These are phyloP conservation scores for Ochropleura plecta DNA, from an alignment of 2,888 invertebrate genomes.

Conservation along the genomic window DNA sequence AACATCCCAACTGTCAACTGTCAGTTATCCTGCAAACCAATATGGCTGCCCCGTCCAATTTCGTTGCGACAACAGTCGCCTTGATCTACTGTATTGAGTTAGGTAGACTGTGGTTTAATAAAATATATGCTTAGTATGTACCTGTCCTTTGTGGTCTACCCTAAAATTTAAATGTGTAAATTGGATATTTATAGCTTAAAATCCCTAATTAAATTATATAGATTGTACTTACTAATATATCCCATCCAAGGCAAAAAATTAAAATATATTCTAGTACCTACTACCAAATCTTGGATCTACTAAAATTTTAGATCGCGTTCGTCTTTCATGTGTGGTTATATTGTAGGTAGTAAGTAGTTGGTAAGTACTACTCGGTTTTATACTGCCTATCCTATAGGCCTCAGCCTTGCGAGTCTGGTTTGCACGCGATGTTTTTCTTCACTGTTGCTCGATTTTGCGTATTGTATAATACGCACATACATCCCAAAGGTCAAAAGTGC, in stretches of 20 bases:
- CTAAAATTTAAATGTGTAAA: slow-evolving; percentile 18
- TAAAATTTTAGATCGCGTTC: no score
- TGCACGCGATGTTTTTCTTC: no score
- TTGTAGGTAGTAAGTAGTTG: no score
- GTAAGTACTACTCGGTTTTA: no score
- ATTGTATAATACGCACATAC: no score
- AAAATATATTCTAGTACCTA: neutral
- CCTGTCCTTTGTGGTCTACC: slow-evolving; percentile 16
- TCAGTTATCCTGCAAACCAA: slow-evolving; percentile 18
- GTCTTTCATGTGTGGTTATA: no score
- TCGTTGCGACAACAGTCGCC: neutral
- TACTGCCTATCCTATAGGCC: no score
- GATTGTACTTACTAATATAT: slow-evolving; percentile 49
- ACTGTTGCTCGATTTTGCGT: no score
- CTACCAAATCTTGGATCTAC: no score
- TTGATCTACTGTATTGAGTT: slow-evolving; percentile 16
- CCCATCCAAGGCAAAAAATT: neutral
- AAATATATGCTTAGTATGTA: slow-evolving; percentile 27
- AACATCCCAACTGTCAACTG: slow-evolving; percentile 9
- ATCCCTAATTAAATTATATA: slow-evolving; percentile 17
- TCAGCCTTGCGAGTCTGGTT: no score
- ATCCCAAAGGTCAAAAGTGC: no score
- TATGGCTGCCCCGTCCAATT: slow-evolving; percentile 8
- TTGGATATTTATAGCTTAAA: neutral
- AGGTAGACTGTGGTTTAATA: slow-evolving; percentile 16